These are phyloP conservation scores for Antheraea yamamai DNA, from an alignment of 2,888 invertebrate species.

Conservation along the genomic window DNA sequence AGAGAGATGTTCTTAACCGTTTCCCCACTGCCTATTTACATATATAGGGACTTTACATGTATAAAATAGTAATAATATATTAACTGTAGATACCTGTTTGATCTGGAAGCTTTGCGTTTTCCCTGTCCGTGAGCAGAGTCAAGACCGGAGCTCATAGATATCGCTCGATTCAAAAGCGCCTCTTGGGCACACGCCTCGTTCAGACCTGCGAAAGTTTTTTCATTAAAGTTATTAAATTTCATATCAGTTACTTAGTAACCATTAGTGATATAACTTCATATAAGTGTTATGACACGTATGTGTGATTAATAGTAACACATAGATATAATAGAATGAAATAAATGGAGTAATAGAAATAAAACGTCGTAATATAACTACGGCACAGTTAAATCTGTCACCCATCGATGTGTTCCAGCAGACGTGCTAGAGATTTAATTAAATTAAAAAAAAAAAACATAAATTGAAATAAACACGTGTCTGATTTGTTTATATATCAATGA, in stretches of 20 bases:
- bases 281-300: not conserved
- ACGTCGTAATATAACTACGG: not conserved
- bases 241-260: not conserved
- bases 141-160: slow-evolving; percentile 74
- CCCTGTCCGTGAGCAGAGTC: slow-evolving; percentile 58
- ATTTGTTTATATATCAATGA: too few species aligned
- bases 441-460: not conserved
- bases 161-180: slow-evolving; percentile 63
- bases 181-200: slow-evolving; percentile 57
- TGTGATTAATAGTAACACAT: not conserved
- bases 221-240: not conserved
- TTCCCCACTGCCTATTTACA: too few species aligned
- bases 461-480: not conserved
- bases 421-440: too few species aligned
- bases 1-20: too few species aligned
- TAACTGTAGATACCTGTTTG: slow-evolving; percentile 57
- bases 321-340: too few species aligned
- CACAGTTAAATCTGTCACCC: not conserved
- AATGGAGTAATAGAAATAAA: not conserved
- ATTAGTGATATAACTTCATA: not conserved
- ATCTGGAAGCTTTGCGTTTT: slow-evolving; percentile 53
- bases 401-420: too few species aligned
- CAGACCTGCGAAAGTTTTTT: slow-evolving; percentile 47
- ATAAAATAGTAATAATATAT: not conserved
- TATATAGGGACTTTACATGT: too few species aligned